Conservation (phyloP, 1,140 invertebrate species). For the Bombus cullumanus region DNA sequence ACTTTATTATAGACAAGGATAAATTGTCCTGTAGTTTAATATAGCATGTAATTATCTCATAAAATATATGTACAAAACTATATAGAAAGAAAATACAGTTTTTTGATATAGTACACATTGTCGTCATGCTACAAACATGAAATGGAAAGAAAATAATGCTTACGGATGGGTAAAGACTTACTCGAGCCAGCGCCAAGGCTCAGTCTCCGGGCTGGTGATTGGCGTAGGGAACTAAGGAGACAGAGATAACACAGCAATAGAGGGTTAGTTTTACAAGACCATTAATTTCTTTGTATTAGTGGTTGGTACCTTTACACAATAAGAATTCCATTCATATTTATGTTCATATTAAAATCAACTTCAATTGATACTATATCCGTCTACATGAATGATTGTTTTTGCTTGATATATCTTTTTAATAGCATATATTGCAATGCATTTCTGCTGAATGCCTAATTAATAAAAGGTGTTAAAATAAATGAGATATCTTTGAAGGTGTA, state of each 20-base stretch:
- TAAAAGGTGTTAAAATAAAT: conserved; percentile 3
- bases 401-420: neutral
- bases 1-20: neutral
- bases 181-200: conserved; percentile 94
- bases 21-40: conserved; percentile 2
- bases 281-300: conserved; percentile 62
- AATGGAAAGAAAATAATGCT: conserved; percentile 67
- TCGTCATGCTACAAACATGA: conserved; percentile 64
- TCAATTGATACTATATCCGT: neutral
- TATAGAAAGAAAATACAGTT: conserved; percentile 1
- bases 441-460: neutral
- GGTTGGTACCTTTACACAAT: conserved; percentile 60
- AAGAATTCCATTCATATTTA: conserved; percentile 51
- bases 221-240: conserved; percentile 90
- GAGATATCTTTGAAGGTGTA: conserved; percentile 47
- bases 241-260: conserved; percentile 80
- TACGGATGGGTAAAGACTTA: conserved; percentile 84
- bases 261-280: conserved; percentile 76
- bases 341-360: neutral
- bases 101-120: conserved; percentile 8
- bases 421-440: neutral
- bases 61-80: conserved; percentile 26
- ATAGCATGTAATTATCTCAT: neutral
- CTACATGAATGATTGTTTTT: neutral
- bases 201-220: conserved; percentile 91